A percentile compares a stretch with the other conserved stretches of the same genome.
phyloP scores from a whole-genome alignment of 2,797 vertebrate genomes.

The Diglossa cyanea region DNA sequence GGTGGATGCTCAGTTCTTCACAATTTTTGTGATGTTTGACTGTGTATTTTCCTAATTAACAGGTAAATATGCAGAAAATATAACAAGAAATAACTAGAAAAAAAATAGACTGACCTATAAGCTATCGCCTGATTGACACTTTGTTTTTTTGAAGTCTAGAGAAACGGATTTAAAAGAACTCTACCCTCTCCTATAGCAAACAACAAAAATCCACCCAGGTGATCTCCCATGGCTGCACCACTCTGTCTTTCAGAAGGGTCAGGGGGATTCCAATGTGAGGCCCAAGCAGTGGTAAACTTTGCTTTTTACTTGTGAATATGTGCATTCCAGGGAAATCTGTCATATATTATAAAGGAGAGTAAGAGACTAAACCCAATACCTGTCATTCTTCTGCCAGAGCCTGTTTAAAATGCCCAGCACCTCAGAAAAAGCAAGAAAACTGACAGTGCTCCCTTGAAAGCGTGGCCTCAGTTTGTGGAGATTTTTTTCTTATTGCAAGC shows the following conservation, averaged over 20 bases:
- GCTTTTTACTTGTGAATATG: neutral
- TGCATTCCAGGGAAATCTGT: neutral
- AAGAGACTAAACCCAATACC: neutral
- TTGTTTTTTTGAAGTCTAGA: neutral
- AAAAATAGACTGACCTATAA: neutral
- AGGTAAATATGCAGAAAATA: neutral
- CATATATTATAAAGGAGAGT: neutral
- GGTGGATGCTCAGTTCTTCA: neutral
- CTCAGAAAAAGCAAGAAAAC: neutral
- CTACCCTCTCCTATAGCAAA: accelerated
- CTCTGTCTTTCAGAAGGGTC: neutral
- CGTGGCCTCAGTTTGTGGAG: accelerated
- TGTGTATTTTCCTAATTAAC: neutral
- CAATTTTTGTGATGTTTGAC: neutral
- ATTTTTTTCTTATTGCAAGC: neutral
- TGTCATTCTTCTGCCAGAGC: neutral
- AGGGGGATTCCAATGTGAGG: neutral
- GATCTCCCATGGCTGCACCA: accelerated
- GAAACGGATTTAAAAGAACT: neutral
- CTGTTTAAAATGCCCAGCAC: neutral
- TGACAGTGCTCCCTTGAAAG: neutral
- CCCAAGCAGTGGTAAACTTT: neutral
- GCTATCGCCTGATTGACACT: neutral
- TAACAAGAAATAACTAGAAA: neutral
- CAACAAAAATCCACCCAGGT: neutral